Evolutionary conservation across 2,797 vertebrate genomes (phyloP).

Genomic region (Erpetoichthys calabaricus): DNA sequence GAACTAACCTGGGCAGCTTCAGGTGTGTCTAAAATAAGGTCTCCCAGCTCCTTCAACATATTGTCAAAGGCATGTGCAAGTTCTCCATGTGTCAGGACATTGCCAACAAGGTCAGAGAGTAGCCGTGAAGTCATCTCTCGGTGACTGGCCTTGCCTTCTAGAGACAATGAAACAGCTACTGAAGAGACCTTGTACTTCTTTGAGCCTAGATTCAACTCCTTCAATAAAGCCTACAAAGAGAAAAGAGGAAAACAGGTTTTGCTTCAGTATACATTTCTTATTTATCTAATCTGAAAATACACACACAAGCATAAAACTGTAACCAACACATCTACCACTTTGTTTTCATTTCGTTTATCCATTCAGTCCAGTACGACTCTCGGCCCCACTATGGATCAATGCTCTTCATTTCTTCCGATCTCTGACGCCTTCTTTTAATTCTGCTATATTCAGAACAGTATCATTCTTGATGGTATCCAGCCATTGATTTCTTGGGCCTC

Average conservation of each 20-base stretch:
- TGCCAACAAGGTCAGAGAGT: slow-evolving; percentile 61
- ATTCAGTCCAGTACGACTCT: too few relatives aligned
- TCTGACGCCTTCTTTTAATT: too few relatives aligned
- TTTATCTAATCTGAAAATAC: too few relatives aligned
- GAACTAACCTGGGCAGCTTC: slow-evolving; percentile 67
- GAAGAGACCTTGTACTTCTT: slow-evolving; percentile 58
- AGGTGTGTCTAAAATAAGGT: slow-evolving; percentile 74
- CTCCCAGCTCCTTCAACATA: slow-evolving; percentile 63
- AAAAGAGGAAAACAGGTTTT: neutral
- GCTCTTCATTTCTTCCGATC: too few relatives aligned
- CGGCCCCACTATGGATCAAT: too few relatives aligned
- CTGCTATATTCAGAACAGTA: too few relatives aligned
- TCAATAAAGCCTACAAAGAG: slow-evolving; percentile 54
- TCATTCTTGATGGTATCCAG: too few relatives aligned
- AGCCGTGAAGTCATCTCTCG: slow-evolving; percentile 71
- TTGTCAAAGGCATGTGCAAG: slow-evolving; percentile 62
- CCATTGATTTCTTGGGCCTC: too few relatives aligned
- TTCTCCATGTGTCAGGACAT: slow-evolving; percentile 50
- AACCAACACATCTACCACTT: too few relatives aligned
- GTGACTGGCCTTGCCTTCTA: slow-evolving; percentile 76
- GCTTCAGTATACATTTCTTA: neutral
- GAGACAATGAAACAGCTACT: slow-evolving; percentile 59
- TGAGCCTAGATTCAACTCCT: slow-evolving; percentile 58
- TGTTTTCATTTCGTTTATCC: too few relatives aligned
- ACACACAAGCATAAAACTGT: too few relatives aligned